Conservation (phyloP, 2,888 invertebrate genomes). For the Bellardia pandia region DNA sequence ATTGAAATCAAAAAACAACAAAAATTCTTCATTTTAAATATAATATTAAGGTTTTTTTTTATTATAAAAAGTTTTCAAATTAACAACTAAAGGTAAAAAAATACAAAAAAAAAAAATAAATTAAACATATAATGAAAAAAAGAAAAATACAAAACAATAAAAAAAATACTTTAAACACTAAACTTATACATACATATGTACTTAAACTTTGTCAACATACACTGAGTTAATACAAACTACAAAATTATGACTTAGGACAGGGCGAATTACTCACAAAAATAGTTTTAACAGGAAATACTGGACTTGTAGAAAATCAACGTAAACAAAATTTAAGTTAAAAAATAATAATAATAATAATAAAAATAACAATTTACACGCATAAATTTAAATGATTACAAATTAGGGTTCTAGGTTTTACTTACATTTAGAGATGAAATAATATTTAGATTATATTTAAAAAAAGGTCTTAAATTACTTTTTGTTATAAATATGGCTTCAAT, state of each 20-base stretch:
- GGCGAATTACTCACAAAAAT: background rate
- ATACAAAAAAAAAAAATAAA: background rate
- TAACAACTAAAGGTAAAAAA: slow-evolving; percentile 2
- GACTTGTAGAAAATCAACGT: background rate
- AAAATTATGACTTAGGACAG: slow-evolving; percentile 29
- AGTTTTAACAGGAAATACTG: slow-evolving; percentile 39
- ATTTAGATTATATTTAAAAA: slow-evolving; percentile 8
- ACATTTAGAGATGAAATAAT: slow-evolving; percentile 31
- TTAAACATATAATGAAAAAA: slow-evolving; percentile 1
- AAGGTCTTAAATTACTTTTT: background rate
- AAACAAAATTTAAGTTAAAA: background rate
- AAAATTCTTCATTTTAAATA: slow-evolving; percentile 19
- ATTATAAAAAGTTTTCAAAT: slow-evolving; percentile 43
- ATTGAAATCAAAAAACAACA: slow-evolving; percentile 21
- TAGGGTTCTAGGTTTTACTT: background rate
- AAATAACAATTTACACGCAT: slow-evolving; percentile 12
- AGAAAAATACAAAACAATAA: slow-evolving; percentile 5
- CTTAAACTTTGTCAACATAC: slow-evolving; percentile 15
- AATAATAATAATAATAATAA: background rate
- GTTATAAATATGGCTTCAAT: slow-evolving; percentile 61
- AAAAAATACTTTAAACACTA: slow-evolving; percentile 21
- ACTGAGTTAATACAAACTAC: background rate
- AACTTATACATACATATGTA: slow-evolving; percentile 52
- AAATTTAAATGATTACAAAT: slow-evolving; percentile 10
- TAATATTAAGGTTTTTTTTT: slow-evolving; percentile 21